A percentile compares a stretch with the other conserved stretches of the same genome.
Evolutionary conservation across 2,797 vertebrate genomes (phyloP).

Genomic region (Acipenser oxyrinchus): DNA sequence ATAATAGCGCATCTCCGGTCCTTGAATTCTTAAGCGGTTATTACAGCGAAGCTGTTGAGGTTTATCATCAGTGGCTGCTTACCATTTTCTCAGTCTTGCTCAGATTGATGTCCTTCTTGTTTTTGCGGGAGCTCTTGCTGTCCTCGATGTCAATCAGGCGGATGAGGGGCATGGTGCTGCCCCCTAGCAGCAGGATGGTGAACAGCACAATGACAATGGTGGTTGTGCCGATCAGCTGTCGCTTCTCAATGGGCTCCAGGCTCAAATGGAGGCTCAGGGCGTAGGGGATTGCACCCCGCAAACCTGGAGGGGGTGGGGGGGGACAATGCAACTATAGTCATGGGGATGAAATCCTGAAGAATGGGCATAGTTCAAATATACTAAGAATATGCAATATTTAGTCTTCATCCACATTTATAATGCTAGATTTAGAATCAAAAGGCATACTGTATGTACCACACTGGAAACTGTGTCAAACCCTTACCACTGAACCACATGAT

Average conservation of each 20-base stretch:
- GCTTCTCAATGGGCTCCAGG: constrained; percentile 91
- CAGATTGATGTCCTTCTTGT: constrained; percentile 87
- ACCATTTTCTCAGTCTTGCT: constrained; percentile 99
- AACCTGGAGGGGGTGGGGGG: constrained; percentile 47
- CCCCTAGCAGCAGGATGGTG: constrained; percentile 86
- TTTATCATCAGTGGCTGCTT: constrained; percentile 7
- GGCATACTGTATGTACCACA: too few species aligned
- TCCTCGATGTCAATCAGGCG: constrained; percentile 91
- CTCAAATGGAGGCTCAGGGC: constrained; percentile 91
- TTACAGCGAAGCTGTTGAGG: too few species aligned
- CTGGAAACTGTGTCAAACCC: constrained; percentile 23
- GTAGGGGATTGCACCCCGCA: constrained; percentile 92
- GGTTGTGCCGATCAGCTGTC: constrained; percentile 93
- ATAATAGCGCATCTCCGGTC: too few species aligned
- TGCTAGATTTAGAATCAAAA: too few species aligned
- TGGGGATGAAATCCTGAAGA: neutral
- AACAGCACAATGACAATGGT: constrained; percentile 95
- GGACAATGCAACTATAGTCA: neutral
- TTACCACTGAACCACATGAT: constrained; percentile 99
- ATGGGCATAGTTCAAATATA: neutral
- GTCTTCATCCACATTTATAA: too few species aligned
- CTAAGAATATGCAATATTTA: too few species aligned
- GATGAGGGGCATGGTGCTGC: constrained; percentile 93
- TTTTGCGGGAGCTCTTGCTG: constrained; percentile 72
- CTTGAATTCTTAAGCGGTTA: too few species aligned